Evolutionary conservation across 2,797 vertebrate genomes (phyloP).

Genomic region (Gadopsis marmoratus): DNA sequence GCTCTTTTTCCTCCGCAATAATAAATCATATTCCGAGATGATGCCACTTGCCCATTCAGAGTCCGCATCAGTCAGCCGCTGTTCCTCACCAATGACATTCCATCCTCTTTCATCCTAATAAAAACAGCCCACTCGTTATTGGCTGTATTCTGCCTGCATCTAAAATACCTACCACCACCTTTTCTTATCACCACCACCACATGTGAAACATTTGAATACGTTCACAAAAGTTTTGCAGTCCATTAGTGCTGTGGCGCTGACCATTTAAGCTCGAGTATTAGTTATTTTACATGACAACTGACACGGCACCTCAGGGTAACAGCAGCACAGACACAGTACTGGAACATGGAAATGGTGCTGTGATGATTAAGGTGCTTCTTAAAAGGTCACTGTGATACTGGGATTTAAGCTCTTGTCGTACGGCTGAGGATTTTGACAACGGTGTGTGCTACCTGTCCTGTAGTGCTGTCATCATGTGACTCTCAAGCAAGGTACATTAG

Average conservation of each 20-base stretch:
- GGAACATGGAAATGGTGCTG: constrained; percentile 33
- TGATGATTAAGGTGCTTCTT: constrained; percentile 30
- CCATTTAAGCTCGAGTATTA: constrained; percentile 48
- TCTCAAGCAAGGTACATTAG: constrained; percentile 8
- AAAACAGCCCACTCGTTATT: constrained; percentile 22
- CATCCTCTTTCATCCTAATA: constrained; percentile 32
- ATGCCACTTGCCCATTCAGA: constrained; percentile 39
- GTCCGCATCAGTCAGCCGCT: constrained; percentile 37
- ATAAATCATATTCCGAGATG: constrained; percentile 63
- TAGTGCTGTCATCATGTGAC: constrained; percentile 18
- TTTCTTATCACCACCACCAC: not conserved
- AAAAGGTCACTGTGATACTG: constrained; percentile 72
- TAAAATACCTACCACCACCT: not conserved
- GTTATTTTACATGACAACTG: constrained; percentile 62
- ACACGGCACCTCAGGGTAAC: constrained; percentile 39
- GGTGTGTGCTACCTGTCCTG: constrained; percentile 53
- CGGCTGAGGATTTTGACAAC: constrained; percentile 19
- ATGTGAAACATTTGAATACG: constrained; percentile 57
- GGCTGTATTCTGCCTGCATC: constrained; percentile 21
- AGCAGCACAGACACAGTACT: constrained; percentile 9
- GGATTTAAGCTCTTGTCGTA: constrained; percentile 40
- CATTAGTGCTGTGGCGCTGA: constrained; percentile 60
- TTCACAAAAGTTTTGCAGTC: constrained; percentile 59
- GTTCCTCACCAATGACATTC: constrained; percentile 45
- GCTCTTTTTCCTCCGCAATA: constrained; percentile 29